Conservation (phyloP, 2,113 vertebrate genomes). For the Dicaeum eximium region DNA sequence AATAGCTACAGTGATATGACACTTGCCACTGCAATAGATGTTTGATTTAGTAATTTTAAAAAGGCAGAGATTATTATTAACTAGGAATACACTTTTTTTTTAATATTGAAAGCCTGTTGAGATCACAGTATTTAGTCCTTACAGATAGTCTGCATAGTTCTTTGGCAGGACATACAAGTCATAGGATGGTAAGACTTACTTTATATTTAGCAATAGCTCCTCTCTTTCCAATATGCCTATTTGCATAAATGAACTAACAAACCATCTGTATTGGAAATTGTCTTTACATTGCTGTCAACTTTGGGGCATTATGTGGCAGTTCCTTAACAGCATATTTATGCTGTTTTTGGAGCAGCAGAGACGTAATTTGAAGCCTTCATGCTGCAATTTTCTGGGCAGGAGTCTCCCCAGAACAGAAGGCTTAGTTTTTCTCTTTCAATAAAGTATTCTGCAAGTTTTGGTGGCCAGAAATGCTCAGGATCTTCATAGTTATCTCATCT, state of each 20-base stretch:
- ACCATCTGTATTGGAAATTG: slow-evolving; percentile 6
- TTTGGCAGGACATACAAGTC: not conserved
- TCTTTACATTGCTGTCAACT: slow-evolving; percentile 8
- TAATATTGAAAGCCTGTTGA: not conserved
- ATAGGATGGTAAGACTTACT: not conserved
- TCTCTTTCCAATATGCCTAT: slow-evolving; percentile 14
- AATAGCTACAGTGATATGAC: not conserved
- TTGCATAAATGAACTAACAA: slow-evolving; percentile 13
- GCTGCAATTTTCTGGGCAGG: not conserved
- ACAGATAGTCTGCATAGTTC: not conserved
- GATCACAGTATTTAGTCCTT: not conserved
- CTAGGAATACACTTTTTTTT: not conserved
- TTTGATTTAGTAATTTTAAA: not conserved
- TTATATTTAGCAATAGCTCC: slow-evolving; percentile 35
- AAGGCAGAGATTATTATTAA: not conserved
- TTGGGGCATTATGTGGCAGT: not conserved
- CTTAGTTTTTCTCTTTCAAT: not conserved
- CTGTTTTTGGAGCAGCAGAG: not conserved
- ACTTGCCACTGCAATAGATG: not conserved
- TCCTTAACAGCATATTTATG: not conserved
- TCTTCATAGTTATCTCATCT: not conserved
- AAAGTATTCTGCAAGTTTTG: not conserved
- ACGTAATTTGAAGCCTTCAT: not conserved
- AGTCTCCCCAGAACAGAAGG: not conserved
- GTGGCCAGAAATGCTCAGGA: not conserved